Evolutionary conservation across 2,797 vertebrate genomes (phyloP).

Genomic region (Cynopterus sphinx): DNA sequence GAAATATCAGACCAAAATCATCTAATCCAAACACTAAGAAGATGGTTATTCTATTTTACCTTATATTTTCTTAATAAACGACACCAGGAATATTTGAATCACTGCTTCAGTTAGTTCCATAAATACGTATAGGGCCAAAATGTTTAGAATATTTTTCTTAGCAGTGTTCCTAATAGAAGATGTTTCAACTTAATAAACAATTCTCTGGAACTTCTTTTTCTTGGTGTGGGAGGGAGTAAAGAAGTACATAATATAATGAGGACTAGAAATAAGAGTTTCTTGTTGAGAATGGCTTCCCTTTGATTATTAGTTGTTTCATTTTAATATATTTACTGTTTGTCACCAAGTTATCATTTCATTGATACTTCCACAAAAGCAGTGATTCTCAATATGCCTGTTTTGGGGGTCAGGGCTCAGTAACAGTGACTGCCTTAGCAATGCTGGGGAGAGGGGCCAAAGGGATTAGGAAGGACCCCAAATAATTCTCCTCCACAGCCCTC

Average conservation of each 20-base stretch:
- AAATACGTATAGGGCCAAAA: not conserved
- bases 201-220: not conserved
- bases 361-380: not conserved
- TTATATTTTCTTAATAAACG: not conserved
- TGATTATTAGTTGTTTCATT: not conserved
- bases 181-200: not conserved
- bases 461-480: not conserved
- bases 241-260: not conserved
- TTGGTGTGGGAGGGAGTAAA: not conserved
- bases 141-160: constrained; percentile 42
- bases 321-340: not conserved
- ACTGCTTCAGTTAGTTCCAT: not conserved
- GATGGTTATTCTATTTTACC: not conserved
- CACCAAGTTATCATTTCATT: not conserved
- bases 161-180: not conserved
- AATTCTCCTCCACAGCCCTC: not conserved
- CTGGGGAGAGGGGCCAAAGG: fast-evolving
- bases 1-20: constrained; percentile 66
- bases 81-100: constrained; percentile 38
- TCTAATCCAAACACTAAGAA: not conserved
- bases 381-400: not conserved
- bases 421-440: not conserved
- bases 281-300: not conserved
- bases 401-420: not conserved
- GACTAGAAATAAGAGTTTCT: not conserved